Conservation (phyloP, 2,797 vertebrate genomes). For the Microtus obscurus region DNA sequence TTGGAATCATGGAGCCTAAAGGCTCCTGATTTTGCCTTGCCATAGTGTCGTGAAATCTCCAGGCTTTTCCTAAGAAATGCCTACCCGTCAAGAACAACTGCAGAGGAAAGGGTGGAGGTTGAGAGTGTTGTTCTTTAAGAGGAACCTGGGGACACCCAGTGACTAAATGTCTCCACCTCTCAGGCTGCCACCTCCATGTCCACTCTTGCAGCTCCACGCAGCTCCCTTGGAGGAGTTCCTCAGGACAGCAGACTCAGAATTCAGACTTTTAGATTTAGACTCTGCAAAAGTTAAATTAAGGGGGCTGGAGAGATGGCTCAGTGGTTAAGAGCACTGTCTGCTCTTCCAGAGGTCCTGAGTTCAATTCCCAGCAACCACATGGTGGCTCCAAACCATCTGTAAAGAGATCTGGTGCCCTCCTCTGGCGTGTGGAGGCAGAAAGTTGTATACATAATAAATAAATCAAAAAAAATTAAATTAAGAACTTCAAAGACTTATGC, state of each 20-base stretch:
- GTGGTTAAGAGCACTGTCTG: too few species aligned
- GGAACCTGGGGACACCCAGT: not conserved
- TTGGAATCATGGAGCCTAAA: not conserved
- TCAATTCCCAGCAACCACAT: too few species aligned
- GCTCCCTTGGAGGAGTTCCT: not conserved
- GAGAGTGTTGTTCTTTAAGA: too few species aligned
- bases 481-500: not conserved
- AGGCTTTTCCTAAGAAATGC: not conserved
- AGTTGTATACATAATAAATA: too few species aligned
- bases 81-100: not conserved
- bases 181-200: not conserved
- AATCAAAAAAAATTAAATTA: not conserved
- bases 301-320: too few species aligned
- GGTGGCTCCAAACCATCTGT: too few species aligned
- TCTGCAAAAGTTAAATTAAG: not conserved
- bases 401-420: too few species aligned
- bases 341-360: too few species aligned
- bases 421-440: too few species aligned
- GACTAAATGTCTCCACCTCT: not conserved
- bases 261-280: not conserved
- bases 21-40: not conserved
- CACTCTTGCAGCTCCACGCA: not conserved
- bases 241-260: not conserved
- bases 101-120: not conserved
- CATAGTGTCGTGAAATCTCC: not conserved